phyloP scores from a whole-genome alignment of 2,113 vertebrate genomes.

The Cyprinodon tularosa region DNA sequence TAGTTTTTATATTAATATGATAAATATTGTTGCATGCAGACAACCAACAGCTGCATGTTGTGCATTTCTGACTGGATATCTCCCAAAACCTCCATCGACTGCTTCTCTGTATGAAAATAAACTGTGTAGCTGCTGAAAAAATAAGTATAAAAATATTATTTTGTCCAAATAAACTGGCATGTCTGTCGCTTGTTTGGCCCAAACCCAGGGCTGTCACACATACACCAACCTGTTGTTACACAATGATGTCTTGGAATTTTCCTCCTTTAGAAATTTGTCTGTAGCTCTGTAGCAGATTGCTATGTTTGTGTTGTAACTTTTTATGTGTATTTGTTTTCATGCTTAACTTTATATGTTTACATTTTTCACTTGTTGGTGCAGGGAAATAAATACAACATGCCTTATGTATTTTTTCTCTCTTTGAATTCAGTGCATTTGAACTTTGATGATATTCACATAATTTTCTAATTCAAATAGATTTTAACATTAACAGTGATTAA shows the following conservation, averaged over 20 bases:
- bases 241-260: conserved; percentile 35
- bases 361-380: conserved; percentile 69
- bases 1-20: conserved; percentile 60
- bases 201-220: conserved; percentile 30
- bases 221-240: conserved; percentile 34
- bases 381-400: conserved; percentile 76
- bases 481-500: neutral
- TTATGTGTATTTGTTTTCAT: conserved; percentile 49
- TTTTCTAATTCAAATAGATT: neutral
- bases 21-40: conserved; percentile 73
- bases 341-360: conserved; percentile 57
- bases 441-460: neutral
- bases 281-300: conserved; percentile 37
- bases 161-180: conserved; percentile 40
- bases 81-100: conserved; percentile 48
- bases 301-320: conserved; percentile 59
- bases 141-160: conserved; percentile 38
- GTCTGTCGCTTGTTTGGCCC: conserved; percentile 33
- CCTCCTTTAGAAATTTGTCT: conserved; percentile 25
- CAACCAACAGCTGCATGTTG: conserved; percentile 76
- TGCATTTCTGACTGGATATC: conserved; percentile 73
- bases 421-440: neutral
- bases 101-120: conserved; percentile 63
- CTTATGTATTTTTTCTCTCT: conserved; percentile 49
- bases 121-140: conserved; percentile 48